Percentiles rank a stretch among this genome's conserved stretches.
Evolutionary conservation across 2,113 vertebrate genomes (phyloP).

Genomic region (Campylomormyrus tamandua): DNA sequence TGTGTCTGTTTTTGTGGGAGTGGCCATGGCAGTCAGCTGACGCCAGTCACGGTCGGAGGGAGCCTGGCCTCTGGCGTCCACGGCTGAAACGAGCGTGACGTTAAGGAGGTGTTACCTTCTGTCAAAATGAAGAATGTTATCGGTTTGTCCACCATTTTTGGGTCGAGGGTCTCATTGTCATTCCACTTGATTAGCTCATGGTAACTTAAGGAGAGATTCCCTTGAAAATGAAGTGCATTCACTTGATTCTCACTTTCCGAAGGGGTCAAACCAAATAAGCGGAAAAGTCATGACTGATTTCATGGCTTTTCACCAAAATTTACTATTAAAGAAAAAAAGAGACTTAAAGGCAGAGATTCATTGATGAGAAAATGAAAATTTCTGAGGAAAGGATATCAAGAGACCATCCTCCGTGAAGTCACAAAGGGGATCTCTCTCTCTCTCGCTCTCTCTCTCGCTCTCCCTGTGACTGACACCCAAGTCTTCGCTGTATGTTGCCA

Average conservation of each 20-base stretch:
- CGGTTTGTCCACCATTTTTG: neutral
- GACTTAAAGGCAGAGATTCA: neutral
- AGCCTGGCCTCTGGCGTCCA: neutral
- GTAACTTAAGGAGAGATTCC: neutral
- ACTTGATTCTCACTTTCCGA: neutral
- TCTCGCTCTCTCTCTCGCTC: constrained; percentile 18
- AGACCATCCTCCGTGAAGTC: neutral
- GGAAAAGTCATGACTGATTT: neutral
- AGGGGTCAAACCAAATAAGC: neutral
- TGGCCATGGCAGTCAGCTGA: constrained; percentile 20
- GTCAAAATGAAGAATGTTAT: neutral
- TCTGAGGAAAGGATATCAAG: neutral
- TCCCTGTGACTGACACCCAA: constrained; percentile 36
- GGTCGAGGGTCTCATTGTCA: neutral
- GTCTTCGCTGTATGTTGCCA: constrained; percentile 42
- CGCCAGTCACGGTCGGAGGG: neutral
- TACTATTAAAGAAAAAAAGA: neutral
- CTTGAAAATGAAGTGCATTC: neutral
- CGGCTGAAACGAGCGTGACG: neutral
- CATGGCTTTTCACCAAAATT: neutral
- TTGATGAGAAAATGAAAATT: neutral
- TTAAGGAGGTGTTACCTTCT: neutral
- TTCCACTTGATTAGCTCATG: neutral
- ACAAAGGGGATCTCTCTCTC: neutral
- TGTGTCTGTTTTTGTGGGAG: constrained; percentile 28